Evolutionary conservation across 1,140 invertebrate species (phyloP).

Genomic region (Musca domestica): DNA sequence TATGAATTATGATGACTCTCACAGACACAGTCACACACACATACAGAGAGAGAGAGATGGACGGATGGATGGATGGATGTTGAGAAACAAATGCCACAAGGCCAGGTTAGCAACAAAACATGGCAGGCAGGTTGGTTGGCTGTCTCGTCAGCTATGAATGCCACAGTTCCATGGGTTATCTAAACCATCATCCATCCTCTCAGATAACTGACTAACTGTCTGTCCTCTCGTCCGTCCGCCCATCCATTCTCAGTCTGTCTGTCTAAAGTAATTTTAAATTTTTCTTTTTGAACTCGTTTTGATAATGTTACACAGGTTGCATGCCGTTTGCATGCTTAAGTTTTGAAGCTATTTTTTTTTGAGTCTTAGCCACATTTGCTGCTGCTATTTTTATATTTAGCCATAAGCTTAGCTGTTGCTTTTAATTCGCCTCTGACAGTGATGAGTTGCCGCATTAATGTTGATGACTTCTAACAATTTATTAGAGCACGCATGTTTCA

Average conservation of each 20-base stretch:
- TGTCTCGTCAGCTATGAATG: no score
- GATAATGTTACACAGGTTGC: slow-evolving; percentile 21
- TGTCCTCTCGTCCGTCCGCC: no score
- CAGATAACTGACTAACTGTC: no score
- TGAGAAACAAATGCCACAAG: background rate
- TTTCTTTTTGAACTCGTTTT: slow-evolving; percentile 18
- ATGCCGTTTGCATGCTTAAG: slow-evolving; percentile 15
- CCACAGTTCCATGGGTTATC: no score
- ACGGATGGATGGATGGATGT: background rate
- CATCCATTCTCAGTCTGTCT: no score
- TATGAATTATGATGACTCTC: slow-evolving; percentile 23
- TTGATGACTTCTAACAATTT: slow-evolving; percentile 21
- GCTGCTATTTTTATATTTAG: slow-evolving; percentile 4
- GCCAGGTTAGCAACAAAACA: background rate
- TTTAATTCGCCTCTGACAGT: slow-evolving; percentile 19
- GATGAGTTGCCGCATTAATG: slow-evolving; percentile 22
- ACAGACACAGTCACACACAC: background rate
- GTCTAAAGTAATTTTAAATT: background rate
- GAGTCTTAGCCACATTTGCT: background rate
- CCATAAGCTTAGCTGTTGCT: slow-evolving; percentile 18
- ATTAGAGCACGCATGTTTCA: slow-evolving; percentile 15
- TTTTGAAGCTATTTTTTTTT: slow-evolving; percentile 1
- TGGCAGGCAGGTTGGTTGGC: no score
- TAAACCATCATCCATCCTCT: no score
- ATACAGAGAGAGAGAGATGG: no score